Evolutionary conservation across 2,797 vertebrate genomes (phyloP), one percentile per base, ranked within the genome.

Genomic region (Gadopsis bispinosus): DNA sequence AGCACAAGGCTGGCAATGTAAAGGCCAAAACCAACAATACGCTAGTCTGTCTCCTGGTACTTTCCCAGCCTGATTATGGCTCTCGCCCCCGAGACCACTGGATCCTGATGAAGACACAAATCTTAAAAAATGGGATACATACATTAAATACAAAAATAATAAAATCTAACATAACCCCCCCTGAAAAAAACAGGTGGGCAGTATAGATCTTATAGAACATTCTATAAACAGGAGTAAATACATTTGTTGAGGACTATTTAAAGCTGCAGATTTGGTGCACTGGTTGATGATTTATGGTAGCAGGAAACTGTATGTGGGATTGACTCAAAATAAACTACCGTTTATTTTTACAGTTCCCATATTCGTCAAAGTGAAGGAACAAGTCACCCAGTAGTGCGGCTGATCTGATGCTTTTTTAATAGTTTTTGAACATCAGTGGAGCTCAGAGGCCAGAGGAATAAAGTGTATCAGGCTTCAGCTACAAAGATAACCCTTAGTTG

Each of bases 321-420:
- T 12, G 8, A 63, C 29, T 62, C 19, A 50, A 69, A 63, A 56
- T 69, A 56, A 53, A 71, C n/a, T 56, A 60, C 37, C 2, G 37
- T 39, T 39, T 39, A 39, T 39, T 39, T 39, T 39, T 39, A 39
- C 14, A 43, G 17, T 64, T 22, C 3, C 26, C 13, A 65, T 35
- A 31, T 55, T 35, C 26, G 43, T 41, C 29, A 31, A 20, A 39
- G 41, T 16, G 48, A 68, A 35, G 1, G 17, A 50, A 55, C 51
- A 56, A 48, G 35, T 35, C 33, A 26, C 7, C 33, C 35, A 43
- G 35, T n/a, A 22, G 13, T 65, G 54, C 26, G n/a, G 31, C 33
- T 39, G 22, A 12, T 11, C 26, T 39, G 11, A 47, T 70, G 20
- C 60, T 10, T 53, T 55, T 70, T 59, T 35, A 37, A 70, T 59